Evolutionary conservation across 2,113 vertebrate genomes (phyloP).

Genomic region (Thalassarche chlororhynchos): DNA sequence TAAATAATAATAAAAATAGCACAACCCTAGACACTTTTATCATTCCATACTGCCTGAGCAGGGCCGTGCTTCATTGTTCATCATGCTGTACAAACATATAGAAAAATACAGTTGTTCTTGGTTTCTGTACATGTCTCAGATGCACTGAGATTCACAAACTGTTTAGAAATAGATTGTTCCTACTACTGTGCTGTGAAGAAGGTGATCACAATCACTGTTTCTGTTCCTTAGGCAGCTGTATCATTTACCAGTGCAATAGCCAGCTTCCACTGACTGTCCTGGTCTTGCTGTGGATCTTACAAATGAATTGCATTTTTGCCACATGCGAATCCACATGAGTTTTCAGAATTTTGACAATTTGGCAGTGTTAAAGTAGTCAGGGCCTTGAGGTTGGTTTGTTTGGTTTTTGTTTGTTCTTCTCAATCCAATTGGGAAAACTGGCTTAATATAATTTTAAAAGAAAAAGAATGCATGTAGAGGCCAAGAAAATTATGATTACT

Average conservation of each 20-base stretch:
- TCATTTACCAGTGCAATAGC: neutral
- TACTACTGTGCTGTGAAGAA: neutral
- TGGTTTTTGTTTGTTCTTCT: neutral
- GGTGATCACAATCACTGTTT: neutral
- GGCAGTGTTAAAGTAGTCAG: neutral
- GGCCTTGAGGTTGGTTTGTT: neutral
- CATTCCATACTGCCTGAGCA: neutral
- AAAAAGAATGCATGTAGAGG: neutral
- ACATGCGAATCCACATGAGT: rapidly evolving
- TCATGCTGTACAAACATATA: neutral
- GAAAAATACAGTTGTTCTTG: neutral
- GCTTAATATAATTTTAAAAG: neutral
- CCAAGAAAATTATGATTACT: neutral
- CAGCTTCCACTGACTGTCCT: neutral
- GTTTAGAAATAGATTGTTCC: neutral
- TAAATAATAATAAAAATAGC: neutral
- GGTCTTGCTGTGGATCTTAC: neutral
- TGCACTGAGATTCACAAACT: neutral
- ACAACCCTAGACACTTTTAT: neutral
- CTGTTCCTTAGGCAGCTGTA: neutral
- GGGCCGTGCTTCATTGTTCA: neutral
- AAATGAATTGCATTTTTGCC: neutral
- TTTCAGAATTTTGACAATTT: neutral
- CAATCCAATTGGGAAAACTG: neutral
- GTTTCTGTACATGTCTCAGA: neutral